A percentile compares a stretch with the other conserved stretches of the same genome.
phyloP scores from a whole-genome alignment of 2,113 vertebrate genomes.

The Lamprologus lemairii region DNA sequence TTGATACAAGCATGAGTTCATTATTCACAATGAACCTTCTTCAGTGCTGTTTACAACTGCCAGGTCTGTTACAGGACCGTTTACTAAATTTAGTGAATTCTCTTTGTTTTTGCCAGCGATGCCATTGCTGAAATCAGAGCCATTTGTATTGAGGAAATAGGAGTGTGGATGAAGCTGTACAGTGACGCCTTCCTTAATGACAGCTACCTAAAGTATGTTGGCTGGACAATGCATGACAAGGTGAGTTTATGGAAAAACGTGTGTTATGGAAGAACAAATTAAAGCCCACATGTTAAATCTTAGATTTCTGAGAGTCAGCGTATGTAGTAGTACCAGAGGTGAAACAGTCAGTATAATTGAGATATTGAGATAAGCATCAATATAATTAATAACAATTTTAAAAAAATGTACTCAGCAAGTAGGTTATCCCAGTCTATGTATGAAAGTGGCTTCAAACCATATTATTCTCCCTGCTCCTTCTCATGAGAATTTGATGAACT shows the following conservation, averaged over 20 bases:
- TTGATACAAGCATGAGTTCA: background rate
- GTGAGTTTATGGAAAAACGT: slow-evolving; percentile 38
- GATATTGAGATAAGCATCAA: background rate
- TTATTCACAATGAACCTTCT: background rate
- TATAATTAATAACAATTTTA: background rate
- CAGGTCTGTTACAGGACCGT: background rate
- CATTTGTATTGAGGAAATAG: slow-evolving; percentile 93
- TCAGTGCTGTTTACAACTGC: background rate
- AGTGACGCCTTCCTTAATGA: slow-evolving; percentile 97
- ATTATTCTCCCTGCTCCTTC: background rate
- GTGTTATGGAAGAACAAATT: background rate
- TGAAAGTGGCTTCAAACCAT: background rate
- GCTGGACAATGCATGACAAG: slow-evolving; percentile 79
- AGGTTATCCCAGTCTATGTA: background rate
- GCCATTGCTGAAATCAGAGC: slow-evolving; percentile 68
- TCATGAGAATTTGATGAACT: background rate
- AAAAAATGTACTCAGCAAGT: accelerated
- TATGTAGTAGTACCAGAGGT: background rate
- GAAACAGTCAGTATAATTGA: background rate
- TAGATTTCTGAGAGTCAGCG: background rate
- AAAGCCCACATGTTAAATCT: background rate
- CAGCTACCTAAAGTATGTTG: slow-evolving; percentile 96
- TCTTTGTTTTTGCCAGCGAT: slow-evolving; percentile 23
- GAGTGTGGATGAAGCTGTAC: slow-evolving; percentile 76
- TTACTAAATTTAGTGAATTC: background rate